phyloP scores from a whole-genome alignment of 2,888 invertebrate species.

The Microdon myrmicae region DNA sequence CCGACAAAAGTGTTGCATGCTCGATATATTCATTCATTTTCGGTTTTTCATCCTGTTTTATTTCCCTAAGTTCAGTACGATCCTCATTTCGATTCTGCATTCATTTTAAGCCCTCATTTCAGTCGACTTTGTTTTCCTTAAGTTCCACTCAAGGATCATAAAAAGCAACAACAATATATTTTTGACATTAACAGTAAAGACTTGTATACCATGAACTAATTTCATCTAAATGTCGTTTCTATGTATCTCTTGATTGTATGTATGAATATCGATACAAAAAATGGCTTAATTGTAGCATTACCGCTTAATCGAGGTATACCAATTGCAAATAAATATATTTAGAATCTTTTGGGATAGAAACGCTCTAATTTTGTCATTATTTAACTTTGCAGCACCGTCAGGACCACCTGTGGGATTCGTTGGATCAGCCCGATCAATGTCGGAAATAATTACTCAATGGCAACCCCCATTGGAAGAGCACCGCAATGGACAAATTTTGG shows the following conservation, averaged over 20 bases:
- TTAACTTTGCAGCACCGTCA: constrained; percentile 81
- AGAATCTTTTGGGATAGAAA: no score
- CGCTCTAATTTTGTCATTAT: constrained; percentile 36
- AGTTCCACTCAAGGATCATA: constrained; percentile 21
- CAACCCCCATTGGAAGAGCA: constrained; percentile 94
- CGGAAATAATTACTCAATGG: constrained; percentile 97
- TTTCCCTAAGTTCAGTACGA: constrained; percentile 4
- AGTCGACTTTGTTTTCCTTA: constrained; percentile 5
- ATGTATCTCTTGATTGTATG: constrained; percentile 51
- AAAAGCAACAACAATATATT: constrained; percentile 20
- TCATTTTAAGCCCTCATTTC: constrained; percentile 25
- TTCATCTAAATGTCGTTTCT: constrained; percentile 51
- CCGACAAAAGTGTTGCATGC: no score
- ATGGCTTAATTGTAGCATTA: constrained; percentile 64
- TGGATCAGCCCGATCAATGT: constrained; percentile 92
- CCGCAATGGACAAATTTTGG: constrained; percentile 93
- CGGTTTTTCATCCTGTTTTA: neutral
- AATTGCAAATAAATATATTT: constrained; percentile 24
- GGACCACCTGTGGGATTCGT: constrained; percentile 95
- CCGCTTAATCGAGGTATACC: constrained; percentile 67
- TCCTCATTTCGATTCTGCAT: constrained; percentile 10
- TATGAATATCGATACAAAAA: constrained; percentile 53
- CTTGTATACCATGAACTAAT: constrained; percentile 42
- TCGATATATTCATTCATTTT: no score
- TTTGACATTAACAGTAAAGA: no score